Evolutionary conservation across 2,888 invertebrate genomes (phyloP), one percentile per base, ranked within the genome.

Genomic region (Ischnus inquisitorius): DNA sequence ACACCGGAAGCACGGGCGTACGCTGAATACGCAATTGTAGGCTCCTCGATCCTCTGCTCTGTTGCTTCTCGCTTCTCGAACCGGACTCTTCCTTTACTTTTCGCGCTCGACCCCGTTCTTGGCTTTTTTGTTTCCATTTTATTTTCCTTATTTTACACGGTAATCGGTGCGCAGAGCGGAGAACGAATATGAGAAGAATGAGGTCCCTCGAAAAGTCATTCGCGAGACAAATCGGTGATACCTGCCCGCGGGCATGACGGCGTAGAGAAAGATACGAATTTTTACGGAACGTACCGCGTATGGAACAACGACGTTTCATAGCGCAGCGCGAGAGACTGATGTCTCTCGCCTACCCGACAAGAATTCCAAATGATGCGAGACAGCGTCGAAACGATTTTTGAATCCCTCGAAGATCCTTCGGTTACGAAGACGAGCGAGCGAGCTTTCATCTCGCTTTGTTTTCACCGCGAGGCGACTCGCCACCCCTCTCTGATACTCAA

Each of bases 21-120:
- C 90, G 90, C 90, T 92, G 93, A 93, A 93, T 93, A 93, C 93
- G 89, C 91, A 93, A 93, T 92, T 85, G 84, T 87, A 82, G 86
- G 85, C 57, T 60, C 46, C 83, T 46, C 68, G 85, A 86, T 83
- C 85, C 86, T 84, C 81, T 71, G 62, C 71, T 54, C 25, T 25
- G 22, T 64, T 74, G 34, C 69, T 75, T 62, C 51, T 74, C 64
- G 77, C 74, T 57, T 41, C 19, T n/a, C 77, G 39, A 54, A 48
- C 57, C 25, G 60, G 60, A 68, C 78, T 25, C 39, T 62, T 48
- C 89, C 91, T 92, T 92, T 92, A 90, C 90, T 91, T 89, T 91
- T 90, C 90, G 86, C 65, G 4, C 34, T 34, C 80, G 76, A 65
- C 51, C 76, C 80, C 79, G 78, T 48, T 79, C 46, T 22, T 41